Base-by-base conservation (phyloP, 2,113 vertebrate genomes). In the Todiramphus saurophagus region DNA sequence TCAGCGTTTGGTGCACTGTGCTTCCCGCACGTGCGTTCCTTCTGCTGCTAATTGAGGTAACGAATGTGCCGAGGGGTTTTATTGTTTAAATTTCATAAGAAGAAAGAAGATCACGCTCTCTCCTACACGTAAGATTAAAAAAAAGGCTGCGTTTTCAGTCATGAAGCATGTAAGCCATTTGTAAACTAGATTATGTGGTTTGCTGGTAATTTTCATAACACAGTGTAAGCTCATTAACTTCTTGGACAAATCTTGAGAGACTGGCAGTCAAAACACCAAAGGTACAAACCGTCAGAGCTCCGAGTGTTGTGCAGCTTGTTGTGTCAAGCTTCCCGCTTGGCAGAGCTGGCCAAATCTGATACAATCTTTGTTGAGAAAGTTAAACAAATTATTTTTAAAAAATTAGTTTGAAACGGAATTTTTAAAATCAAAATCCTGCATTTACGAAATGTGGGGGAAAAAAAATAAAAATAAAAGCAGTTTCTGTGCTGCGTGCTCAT, bases 281-380 rank as follows among this genome's bases (percentile, higher is more conserved):
- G 43, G 27, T 8, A 41, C 35, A 7, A 39, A 14, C 3, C 5
- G 0, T 2, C 1, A 6, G 3, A 48, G 46, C 5, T 33, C 3
- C 1, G 2, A 25, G 13, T 2, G 7, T 9, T 56, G 59, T 10
- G 1, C 1, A 4, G 30, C 15, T 23, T 4, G 0, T 21, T 7
- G n/a, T 6, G 4, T 1, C 67, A 20, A 33, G 1, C 7, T 1
- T 11, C 8, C 18, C 33, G 13, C 30, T 31, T 13, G 13, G 39
- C 15, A 12, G 44, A 11, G 50, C 37, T 72, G 63, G 15, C 23
- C 51, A 58, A 27, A 48, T 8, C 5, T 2, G 1, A 3, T 20
- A 46, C 10, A 4, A 2, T 46, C 69, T 66, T 18, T 14, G 30
- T 19, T 10, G 20, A 25, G 39, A 56, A 39, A 9, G 9, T 19